Evolutionary conservation across 2,797 vertebrate genomes (phyloP), one percentile per base, ranked within the genome.

Genomic region (Phrynocephalus forsythii): DNA sequence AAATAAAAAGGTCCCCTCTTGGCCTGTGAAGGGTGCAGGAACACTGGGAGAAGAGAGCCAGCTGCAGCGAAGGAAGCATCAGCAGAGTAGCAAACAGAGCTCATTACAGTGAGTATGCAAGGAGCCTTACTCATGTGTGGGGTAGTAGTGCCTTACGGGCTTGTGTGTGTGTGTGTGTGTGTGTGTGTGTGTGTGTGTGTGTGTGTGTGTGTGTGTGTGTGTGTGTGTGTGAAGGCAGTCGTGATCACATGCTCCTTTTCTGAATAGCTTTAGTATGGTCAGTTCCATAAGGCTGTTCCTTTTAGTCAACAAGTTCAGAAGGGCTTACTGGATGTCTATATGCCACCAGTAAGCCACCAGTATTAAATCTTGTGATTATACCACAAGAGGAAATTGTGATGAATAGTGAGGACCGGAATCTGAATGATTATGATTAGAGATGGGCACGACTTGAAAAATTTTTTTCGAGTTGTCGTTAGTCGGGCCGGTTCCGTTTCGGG

Each of bases 1-100:
- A 93, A 92, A 95, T 96, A 95, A 94, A 94, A 94, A 90, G 78
- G 91, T 68, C 79, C 56, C 76, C n/a, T 85, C 80, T 91, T 88
- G 76, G 90, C 86, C 83, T 1, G 80, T 85, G n/a, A 60, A 75
- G 68, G 71, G 87, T 85, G 6, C 72, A 85, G 89, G 91, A 89
- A 87, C 33, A 0, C 66, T 0, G 18, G 82, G 78, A 93, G 80
- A 91, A 33, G 69, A 81, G 48, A 75, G 56, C 26, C 89, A 91
- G 86, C 48, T 79, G n/a, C 6, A 81, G n/a, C 83, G 79, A 84
- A 90, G n/a, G 76, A 50, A 82, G 89, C 85, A 82, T 52, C 68
- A 6, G 7, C 11, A 84, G 87, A 93, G 87, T 50, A 2, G 87
- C 88, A 88, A 66, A 3, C 0, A 85, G 87, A 0, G n/a, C 86